Conservation (phyloP, 2,797 vertebrate genomes). For the Labeo calbasu region DNA sequence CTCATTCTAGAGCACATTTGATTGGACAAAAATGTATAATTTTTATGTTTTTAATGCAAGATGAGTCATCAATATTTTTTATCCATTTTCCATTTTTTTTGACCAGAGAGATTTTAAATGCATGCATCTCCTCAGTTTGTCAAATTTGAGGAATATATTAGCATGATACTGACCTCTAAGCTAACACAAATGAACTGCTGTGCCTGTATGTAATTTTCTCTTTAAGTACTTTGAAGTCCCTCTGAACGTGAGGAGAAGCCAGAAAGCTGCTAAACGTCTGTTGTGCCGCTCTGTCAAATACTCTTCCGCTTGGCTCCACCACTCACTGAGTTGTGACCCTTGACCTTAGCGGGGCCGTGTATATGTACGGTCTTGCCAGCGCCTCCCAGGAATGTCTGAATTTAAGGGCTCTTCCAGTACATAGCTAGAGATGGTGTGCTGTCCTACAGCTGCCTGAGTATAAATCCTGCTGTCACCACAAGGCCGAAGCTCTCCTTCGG, state of each 20-base stretch:
- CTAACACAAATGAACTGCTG: not conserved
- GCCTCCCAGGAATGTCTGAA: slow-evolving; percentile 71
- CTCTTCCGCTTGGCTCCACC: slow-evolving; percentile 39
- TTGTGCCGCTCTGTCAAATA: slow-evolving; percentile 31
- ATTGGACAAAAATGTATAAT: not conserved
- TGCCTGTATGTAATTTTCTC: not conserved
- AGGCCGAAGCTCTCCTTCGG: slow-evolving; percentile 61
- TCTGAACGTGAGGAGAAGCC: not conserved
- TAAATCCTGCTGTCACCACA: slow-evolving; percentile 77
- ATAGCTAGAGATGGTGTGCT: slow-evolving; percentile 61
- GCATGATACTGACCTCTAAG: not conserved
- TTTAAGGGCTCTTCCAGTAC: slow-evolving; percentile 54
- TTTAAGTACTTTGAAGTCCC: slow-evolving; percentile 16
- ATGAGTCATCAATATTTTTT: not conserved
- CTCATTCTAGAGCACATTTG: not conserved
- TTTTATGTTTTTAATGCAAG: not conserved
- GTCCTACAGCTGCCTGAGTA: slow-evolving; percentile 74
- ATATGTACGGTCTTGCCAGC: slow-evolving; percentile 57
- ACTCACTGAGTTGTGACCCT: slow-evolving; percentile 43
- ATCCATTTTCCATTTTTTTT: not conserved
- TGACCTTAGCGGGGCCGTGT: slow-evolving; percentile 39
- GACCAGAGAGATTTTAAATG: not conserved
- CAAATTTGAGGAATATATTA: not conserved
- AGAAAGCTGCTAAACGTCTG: slow-evolving; percentile 20
- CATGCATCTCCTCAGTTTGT: not conserved